A percentile compares a stretch with the other conserved stretches of the same genome.
phyloP scores from a whole-genome alignment of 2,797 vertebrate species.

The Labeo calbasu region DNA sequence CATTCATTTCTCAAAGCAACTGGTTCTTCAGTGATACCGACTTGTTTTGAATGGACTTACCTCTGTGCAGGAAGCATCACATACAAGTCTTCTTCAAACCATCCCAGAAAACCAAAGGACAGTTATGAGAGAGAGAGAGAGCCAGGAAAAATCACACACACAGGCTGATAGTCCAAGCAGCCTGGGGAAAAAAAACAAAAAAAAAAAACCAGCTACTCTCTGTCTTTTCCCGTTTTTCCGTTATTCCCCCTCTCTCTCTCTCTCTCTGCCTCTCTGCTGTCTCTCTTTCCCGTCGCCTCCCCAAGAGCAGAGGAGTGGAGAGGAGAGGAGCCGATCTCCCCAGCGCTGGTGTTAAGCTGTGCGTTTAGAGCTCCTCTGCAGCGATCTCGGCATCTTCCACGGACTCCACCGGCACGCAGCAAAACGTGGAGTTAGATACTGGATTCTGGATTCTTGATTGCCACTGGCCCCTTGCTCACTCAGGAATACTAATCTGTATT shows the following conservation, averaged over 20 bases:
- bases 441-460: slow-evolving; percentile 76
- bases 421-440: slow-evolving; percentile 79
- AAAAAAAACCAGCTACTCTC: slow-evolving; percentile 24
- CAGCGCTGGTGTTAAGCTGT: slow-evolving; percentile 68
- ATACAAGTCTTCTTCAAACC: slow-evolving; percentile 74
- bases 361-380: slow-evolving; percentile 84
- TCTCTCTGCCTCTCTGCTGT: slow-evolving; percentile 36
- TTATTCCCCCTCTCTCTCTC: slow-evolving; percentile 11
- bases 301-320: slow-evolving; percentile 50
- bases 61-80: slow-evolving; percentile 79
- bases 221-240: slow-evolving; percentile 25
- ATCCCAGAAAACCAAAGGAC: slow-evolving; percentile 70
- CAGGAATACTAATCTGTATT: slow-evolving; percentile 16
- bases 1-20: slow-evolving; percentile 38
- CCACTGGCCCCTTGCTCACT: slow-evolving; percentile 49
- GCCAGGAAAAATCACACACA: slow-evolving; percentile 64
- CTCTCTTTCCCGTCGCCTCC: slow-evolving; percentile 33
- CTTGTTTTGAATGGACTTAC: slow-evolving; percentile 69
- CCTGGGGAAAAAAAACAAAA: slow-evolving; percentile 19
- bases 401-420: slow-evolving; percentile 68
- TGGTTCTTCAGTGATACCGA: slow-evolving; percentile 43
- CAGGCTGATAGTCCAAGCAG: slow-evolving; percentile 67
- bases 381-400: slow-evolving; percentile 79
- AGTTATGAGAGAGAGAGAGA: slow-evolving; percentile 61
- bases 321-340: slow-evolving; percentile 69